Base-by-base conservation (phyloP, 2,113 vertebrate genomes). In the Gnathonemus echidnorhynchus region DNA sequence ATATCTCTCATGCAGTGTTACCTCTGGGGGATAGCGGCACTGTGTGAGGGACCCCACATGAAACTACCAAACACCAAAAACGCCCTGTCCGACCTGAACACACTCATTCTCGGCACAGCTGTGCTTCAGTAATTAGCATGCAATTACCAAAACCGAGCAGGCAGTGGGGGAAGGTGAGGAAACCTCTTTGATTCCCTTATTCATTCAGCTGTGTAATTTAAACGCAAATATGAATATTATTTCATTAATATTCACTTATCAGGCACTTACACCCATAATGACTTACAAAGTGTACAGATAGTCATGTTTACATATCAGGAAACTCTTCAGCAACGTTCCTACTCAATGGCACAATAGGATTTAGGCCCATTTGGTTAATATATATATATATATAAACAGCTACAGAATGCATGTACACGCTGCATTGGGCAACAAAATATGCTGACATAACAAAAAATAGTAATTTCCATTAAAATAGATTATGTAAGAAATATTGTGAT, bases 191-290 rank as follows among this genome's bases (percentile, higher is more conserved):
- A 50, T n/a, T 42, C 19, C 74, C 84, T 86, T 50, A 27, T 13
- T 86, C 83, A 86, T 86, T 86, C 42, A 46, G 3, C 83, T 86
- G 45, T 85, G 45, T 49, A 86, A 80, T 35, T 80, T 80, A 80
- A 85, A 85, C 2, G 8, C 83, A 85, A 85, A 48, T 48, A 85
- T 48, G 83, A n/a, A 24, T 77, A 39, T n/a, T 42, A 85, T 85
- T 48, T 35, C 7, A 77, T 84, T 84, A 84, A 46, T n/a, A n/a
- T 84, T 84, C 80, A 84, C 35, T 84, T 46, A 84, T 21, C 19
- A 21, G 42, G 8, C 39, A 19, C 80, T 84, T 46, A 45, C 17
- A 46, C 35, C 35, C 42, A 46, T 46, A 42, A 80, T 42, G 35
- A 80, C 35, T 80, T 80, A 80, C 2, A 42, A 80, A 42, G 17